These are phyloP conservation scores for Lerista edwardsae DNA, from an alignment of 2,797 vertebrate genomes.

Conservation along the genomic window DNA sequence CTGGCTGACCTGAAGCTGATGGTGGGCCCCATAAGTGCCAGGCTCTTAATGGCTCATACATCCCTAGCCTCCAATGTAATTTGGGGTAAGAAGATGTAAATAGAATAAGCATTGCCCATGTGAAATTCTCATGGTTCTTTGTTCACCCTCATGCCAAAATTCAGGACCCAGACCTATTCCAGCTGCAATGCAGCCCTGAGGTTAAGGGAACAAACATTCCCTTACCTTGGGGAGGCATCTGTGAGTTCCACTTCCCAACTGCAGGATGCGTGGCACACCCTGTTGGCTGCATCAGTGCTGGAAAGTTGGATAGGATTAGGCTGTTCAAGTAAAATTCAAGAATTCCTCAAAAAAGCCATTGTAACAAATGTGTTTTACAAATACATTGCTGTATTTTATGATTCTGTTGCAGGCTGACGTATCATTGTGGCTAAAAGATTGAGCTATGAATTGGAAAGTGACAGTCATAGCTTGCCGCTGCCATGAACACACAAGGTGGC, in stretches of 20 bases:
- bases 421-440: neutral
- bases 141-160: neutral
- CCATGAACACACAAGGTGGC: neutral
- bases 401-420: neutral
- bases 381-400: neutral
- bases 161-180: too few species aligned
- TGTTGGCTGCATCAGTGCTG: too few species aligned
- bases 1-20: neutral
- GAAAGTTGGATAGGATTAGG: too few species aligned
- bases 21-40: neutral
- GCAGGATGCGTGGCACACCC: too few species aligned
- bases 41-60: too few species aligned
- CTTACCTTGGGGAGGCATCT: too few species aligned
- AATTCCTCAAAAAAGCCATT: neutral
- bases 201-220: too few species aligned
- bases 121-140: neutral
- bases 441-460: neutral
- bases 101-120: neutral
- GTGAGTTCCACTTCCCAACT: too few species aligned
- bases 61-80: neutral
- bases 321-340: neutral
- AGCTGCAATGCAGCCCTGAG: too few species aligned
- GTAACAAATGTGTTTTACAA: neutral
- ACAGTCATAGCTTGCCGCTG: neutral
- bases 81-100: neutral